Percentiles rank a stretch among this genome's conserved stretches.
Evolutionary conservation across 2,797 vertebrate genomes (phyloP).

Genomic region (Arctocebus calabarensis): DNA sequence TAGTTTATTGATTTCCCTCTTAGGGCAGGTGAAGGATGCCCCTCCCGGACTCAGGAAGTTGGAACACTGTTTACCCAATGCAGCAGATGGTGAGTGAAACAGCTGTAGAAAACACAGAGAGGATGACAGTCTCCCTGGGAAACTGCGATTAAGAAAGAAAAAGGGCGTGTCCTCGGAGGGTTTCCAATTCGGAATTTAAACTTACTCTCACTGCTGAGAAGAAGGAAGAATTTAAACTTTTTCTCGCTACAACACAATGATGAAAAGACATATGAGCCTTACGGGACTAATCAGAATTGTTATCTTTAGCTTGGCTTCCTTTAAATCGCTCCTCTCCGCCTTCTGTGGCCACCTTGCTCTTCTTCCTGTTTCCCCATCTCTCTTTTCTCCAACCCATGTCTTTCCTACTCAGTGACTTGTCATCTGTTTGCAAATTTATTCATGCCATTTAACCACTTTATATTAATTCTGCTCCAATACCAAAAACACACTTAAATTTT

Average conservation of each 20-base stretch:
- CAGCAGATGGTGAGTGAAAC: too few species aligned
- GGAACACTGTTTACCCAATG: neutral
- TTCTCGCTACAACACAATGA: neutral
- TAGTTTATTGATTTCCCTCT: neutral
- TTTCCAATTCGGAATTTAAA: neutral
- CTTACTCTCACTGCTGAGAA: neutral
- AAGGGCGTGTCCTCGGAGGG: rapidly evolving
- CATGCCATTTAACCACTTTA: slow-evolving; percentile 61
- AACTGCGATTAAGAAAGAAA: neutral
- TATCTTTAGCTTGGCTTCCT: too few species aligned
- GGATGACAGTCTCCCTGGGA: neutral
- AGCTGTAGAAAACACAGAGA: neutral
- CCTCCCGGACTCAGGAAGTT: too few species aligned
- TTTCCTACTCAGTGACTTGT: neutral
- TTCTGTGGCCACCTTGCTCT: neutral
- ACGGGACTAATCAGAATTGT: neutral
- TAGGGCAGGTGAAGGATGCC: too few species aligned
- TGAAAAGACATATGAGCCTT: neutral
- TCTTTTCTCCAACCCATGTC: neutral
- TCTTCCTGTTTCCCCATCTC: neutral
- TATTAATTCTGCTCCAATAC: slow-evolving; percentile 57
- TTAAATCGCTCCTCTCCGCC: neutral
- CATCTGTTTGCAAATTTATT: slow-evolving; percentile 55
- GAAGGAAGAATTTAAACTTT: neutral
- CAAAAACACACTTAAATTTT: slow-evolving; percentile 62